phyloP scores from a whole-genome alignment of 2,797 vertebrate genomes.

The Esox masquinongy region DNA sequence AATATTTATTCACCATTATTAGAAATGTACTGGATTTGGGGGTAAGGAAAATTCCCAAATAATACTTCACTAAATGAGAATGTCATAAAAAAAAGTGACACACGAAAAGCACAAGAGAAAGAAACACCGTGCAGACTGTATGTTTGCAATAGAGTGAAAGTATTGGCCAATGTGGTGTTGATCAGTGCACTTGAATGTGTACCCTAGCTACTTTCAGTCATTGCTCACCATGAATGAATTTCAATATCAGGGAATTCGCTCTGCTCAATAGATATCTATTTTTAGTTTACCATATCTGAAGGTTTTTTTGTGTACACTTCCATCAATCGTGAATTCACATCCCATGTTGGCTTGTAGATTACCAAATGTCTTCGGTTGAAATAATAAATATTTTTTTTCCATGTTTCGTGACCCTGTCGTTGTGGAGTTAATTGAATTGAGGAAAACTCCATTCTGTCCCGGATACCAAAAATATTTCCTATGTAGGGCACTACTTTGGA shows the following conservation, averaged over 20 bases:
- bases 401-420: slow-evolving; percentile 35
- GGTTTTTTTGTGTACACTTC: slow-evolving; percentile 73
- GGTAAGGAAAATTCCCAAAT: not conserved
- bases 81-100: not conserved
- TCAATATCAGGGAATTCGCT: slow-evolving; percentile 66
- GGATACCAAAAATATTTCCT: not conserved
- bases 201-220: slow-evolving; percentile 31
- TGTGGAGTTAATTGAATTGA: slow-evolving; percentile 12
- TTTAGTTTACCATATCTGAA: slow-evolving; percentile 56
- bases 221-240: slow-evolving; percentile 44
- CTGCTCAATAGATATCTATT: slow-evolving; percentile 54
- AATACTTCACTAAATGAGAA: not conserved
- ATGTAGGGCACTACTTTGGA: no score
- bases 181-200: slow-evolving; percentile 21
- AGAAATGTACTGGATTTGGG: slow-evolving; percentile 17
- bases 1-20: slow-evolving; percentile 30
- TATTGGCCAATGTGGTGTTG: slow-evolving; percentile 29
- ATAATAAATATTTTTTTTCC: slow-evolving; percentile 69
- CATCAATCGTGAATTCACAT: slow-evolving; percentile 81
- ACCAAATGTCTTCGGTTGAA: slow-evolving; percentile 53
- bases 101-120: not conserved
- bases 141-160: slow-evolving; percentile 25
- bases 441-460: not conserved
- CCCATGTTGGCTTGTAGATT: slow-evolving; percentile 82
- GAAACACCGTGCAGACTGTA: not conserved